Evolutionary conservation across 92 coral and sea anemone genomes (phyloP), one percentile per base, ranked within the genome.

Genomic region (Pocillopora meandrina): DNA sequence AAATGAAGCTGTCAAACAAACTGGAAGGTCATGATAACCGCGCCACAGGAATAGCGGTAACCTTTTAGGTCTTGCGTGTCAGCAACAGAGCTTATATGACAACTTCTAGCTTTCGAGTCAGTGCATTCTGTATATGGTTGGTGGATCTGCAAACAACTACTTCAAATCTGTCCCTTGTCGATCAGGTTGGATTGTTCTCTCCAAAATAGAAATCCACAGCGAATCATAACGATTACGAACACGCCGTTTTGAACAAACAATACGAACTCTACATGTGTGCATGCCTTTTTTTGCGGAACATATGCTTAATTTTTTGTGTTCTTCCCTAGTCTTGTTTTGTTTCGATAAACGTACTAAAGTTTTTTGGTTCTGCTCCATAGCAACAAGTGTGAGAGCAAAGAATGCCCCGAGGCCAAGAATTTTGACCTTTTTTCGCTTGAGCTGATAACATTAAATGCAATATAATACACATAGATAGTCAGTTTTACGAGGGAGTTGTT

Each of bases 401-500:
- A 70, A 70, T 70, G 74, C 74, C 74, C 74, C 21, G 21, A 35
- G 74, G 56, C 74, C 21, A 70, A 34, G 20, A 36, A 70, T 70
- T 35, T 34, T 70, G 56, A 70, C 74, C 74, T 36, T 35, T 36
- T 70, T 70, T 26, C 31, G 70, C 31, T 20, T 35, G 20, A 35
- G 16, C 74, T 21, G 56, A 70, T 35, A 70, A 70, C 74, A 35
- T 34, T 8, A 19, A 15, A 19, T 7, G 52, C 52, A 42, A 42
- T 7, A 42, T 42, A 42, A 42, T 42, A 42, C 52, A 42, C 8
- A 7, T 3, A 42, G 52, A 42, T 42, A 23, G 1, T 26, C 26
- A 26, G 26, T 26, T 26, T 26, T 26, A 26, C 26, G 26, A 26
- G 26, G 26, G 26, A 26, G 26, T 26, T 26, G 26, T 26, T 26